Conservation (phyloP, 2,888 invertebrate species). For the Agriopis marginaria region DNA sequence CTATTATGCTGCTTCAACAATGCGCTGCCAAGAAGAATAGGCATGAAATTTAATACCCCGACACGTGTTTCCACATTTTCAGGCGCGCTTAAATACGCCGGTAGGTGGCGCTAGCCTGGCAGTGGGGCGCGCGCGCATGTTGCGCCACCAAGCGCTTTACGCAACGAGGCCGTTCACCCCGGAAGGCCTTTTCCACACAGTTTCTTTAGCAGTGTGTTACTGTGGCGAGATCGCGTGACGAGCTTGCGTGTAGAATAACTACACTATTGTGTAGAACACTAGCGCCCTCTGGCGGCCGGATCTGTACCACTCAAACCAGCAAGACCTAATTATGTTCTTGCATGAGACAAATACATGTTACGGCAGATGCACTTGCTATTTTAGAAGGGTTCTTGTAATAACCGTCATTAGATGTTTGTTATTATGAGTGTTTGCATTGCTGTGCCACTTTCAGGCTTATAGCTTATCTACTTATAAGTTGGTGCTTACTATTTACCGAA, state of each 20-base stretch:
- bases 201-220: slow-evolving; percentile 84
- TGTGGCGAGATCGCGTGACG: slow-evolving; percentile 81
- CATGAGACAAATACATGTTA: slow-evolving; percentile 62
- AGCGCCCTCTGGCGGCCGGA: slow-evolving; percentile 66
- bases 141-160: slow-evolving; percentile 80
- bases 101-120: slow-evolving; percentile 64
- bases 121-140: slow-evolving; percentile 66
- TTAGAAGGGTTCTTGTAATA: slow-evolving; percentile 39
- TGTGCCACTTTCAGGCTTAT: slow-evolving; percentile 18
- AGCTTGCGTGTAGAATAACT: slow-evolving; percentile 71
- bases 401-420: slow-evolving; percentile 33
- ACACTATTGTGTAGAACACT: slow-evolving; percentile 36
- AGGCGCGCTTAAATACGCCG: slow-evolving; percentile 42
- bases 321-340: slow-evolving; percentile 70
- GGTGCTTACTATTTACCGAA: neutral
- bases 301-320: slow-evolving; percentile 58
- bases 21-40: slow-evolving; percentile 19
- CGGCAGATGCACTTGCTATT: slow-evolving; percentile 56
- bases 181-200: slow-evolving; percentile 84
- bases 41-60: slow-evolving; percentile 27
- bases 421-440: slow-evolving; percentile 13
- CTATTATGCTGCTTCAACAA: slow-evolving; percentile 15
- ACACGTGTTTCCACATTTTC: slow-evolving; percentile 40
- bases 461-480: neutral
- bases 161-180: slow-evolving; percentile 85